Base-by-base conservation (phyloP, 2,888 invertebrate species). In the Zhuqinia jingwanae region DNA sequence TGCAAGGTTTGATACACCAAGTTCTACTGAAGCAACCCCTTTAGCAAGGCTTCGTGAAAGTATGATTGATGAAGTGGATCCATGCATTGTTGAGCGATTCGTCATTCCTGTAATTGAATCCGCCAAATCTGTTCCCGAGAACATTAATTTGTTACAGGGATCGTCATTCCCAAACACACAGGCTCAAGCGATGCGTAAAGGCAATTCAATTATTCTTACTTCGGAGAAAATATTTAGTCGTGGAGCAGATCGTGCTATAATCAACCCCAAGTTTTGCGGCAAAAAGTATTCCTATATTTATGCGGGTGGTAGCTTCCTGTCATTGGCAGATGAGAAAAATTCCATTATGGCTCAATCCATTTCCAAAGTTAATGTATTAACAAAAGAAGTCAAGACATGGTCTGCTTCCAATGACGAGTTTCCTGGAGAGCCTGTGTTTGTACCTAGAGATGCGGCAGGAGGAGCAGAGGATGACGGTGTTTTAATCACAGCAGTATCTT, bases 381-480 rank as follows among this genome's bases (percentile, higher is more conserved):
- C 85, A 45, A 88, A 86, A 13, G 85, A 89, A 76, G 30, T 58
- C 6, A 63, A 56, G 20, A 27, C 60, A 8, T 89, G 88, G 88
- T 87, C 81, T 22, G 88, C 70, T 3, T 63, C 53, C n/a, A 50
- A 65, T 8, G 22, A 73, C n/a, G 63, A 85, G 36, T 87, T 79
- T 79, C 88, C 92, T 0, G 92, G 92, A n/a, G 94, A 94, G 89
- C 92, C 93, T 0, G 91, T 93, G 36, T 94, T 94, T 89, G 92
- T 94, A 2, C 91, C 93, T 5, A 93, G 93, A 92, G 88, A 89
- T 20, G 91, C 91, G 36, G 91, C 91, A n/a, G 20, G 1, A 56
- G 90, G 68, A 0, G 91, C 91, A 15, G 94, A 94, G 90, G 94
- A 94, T 89, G 93, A 93, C 82, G 94, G 93, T n/a, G 90, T 92